phyloP scores from a whole-genome alignment of 2,113 vertebrate genomes.

The Hypanus sabinus region DNA sequence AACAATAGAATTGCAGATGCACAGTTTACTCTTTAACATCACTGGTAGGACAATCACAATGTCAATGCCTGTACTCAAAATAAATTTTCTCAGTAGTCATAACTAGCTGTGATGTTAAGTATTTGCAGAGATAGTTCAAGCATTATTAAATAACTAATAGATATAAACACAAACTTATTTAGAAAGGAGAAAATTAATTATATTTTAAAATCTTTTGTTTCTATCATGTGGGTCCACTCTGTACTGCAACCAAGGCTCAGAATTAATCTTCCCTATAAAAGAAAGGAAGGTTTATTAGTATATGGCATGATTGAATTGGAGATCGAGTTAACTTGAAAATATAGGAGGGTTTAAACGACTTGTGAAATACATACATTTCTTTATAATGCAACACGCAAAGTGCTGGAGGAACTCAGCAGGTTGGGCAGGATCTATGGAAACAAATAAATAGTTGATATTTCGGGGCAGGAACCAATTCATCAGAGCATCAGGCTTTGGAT shows the following conservation, averaged over 20 bases:
- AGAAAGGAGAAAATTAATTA: not conserved
- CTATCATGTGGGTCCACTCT: not conserved
- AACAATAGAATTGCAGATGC: not conserved
- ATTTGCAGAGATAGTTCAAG: not conserved
- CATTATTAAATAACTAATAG: not conserved
- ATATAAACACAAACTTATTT: not conserved
- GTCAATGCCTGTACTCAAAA: not conserved
- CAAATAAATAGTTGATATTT: too few relatives aligned
- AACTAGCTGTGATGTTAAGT: not conserved
- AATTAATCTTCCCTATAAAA: not conserved
- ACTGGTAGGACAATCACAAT: not conserved
- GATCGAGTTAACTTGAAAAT: not conserved
- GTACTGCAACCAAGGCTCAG: not conserved
- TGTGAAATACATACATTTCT: not conserved
- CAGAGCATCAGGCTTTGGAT: too few relatives aligned
- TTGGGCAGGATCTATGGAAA: too few relatives aligned
- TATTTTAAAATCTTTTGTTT: not conserved
- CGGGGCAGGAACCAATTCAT: too few relatives aligned
- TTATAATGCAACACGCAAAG: too few relatives aligned
- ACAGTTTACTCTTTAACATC: not conserved
- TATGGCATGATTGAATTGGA: not conserved
- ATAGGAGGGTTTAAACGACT: not conserved
- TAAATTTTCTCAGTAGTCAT: not conserved
- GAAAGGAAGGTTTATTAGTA: not conserved
- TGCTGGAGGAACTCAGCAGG: too few relatives aligned